Evolutionary conservation across 2,113 vertebrate species (phyloP), one percentile per base, ranked within the genome.

Genomic region (Tyto alba): DNA sequence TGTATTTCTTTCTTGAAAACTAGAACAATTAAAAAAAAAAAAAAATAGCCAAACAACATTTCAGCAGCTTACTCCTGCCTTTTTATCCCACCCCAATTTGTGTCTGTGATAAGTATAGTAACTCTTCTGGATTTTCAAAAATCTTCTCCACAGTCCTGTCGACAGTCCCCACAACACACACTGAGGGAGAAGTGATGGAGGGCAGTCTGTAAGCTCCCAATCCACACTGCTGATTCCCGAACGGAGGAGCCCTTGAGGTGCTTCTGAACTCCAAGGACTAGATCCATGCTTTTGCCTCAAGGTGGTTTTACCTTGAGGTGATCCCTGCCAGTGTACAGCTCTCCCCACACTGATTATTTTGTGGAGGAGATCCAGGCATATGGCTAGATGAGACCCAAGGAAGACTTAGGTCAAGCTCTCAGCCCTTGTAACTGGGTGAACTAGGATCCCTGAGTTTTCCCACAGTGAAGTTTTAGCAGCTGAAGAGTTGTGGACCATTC

Each of bases 31-130:
- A 23, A 68, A 83, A 85, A 67, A 27, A 45, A 23, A 29, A 62
- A 59, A 45, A 36, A 25, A 78, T 45, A 75, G 7, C 7, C 4
- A 3, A 57, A 63, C 11, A 57, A 25, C 1, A 25, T 80, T 94
- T 86, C 29, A 67, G 43, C 50, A 73, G 4, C 14, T 90, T 80
- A 34, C 7, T 84, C 36, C 29, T 75, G 19, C 7, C 41, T 55
- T 79, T 32, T 6, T 47, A 20, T 71, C 4, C 6, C 6, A n/a
- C 50, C 7, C 3, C 1, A 14, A 18, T 7, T 0, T 1, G 7
- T 50, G 43, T 69, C 60, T 78, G 32, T 4, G 8, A 11, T 53
- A 81, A 66, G 9, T 50, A 48, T 10, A 26, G 36, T 17, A 41
- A 43, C 20, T 66, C 13, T 59, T 60, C 10, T 56, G 6, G 18